Conservation (phyloP, 2,113 vertebrate genomes). For the Phyllostomus hastatus region DNA sequence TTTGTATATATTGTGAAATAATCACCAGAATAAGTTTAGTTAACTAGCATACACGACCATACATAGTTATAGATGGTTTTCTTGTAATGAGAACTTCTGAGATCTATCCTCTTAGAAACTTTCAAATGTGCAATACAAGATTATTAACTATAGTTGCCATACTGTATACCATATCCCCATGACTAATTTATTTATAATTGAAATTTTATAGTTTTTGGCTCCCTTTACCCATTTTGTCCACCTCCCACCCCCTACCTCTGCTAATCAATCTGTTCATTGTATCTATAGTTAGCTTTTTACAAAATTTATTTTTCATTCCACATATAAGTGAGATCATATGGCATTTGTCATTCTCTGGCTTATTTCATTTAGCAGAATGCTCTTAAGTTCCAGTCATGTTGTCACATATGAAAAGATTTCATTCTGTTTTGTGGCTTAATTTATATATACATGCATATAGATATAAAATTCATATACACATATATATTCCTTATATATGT, state of each 20-base stretch:
- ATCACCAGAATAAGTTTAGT: no score
- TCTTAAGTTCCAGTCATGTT: neutral
- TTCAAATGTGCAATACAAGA: neutral
- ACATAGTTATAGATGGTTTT: neutral
- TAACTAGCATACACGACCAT: no score
- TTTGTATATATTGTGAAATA: no score
- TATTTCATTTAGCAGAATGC: no score
- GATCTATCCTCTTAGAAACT: neutral
- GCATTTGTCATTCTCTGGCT: no score
- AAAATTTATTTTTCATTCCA: neutral
- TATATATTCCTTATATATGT: no score
- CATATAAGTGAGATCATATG: no score
- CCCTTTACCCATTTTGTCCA: neutral
- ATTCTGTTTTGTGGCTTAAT: neutral
- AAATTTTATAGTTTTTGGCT: neutral
- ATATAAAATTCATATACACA: no score
- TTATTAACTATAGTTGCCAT: neutral
- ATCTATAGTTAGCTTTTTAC: neutral
- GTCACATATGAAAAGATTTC: neutral
- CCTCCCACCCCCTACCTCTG: neutral
- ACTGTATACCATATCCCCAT: neutral
- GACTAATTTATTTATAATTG: neutral
- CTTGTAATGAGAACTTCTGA: neutral
- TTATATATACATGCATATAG: neutral
- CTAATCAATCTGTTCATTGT: neutral